Evolutionary conservation across 2,888 invertebrate species (phyloP), one percentile per base, ranked within the genome.

Genomic region (Quadroppia sp.): DNA sequence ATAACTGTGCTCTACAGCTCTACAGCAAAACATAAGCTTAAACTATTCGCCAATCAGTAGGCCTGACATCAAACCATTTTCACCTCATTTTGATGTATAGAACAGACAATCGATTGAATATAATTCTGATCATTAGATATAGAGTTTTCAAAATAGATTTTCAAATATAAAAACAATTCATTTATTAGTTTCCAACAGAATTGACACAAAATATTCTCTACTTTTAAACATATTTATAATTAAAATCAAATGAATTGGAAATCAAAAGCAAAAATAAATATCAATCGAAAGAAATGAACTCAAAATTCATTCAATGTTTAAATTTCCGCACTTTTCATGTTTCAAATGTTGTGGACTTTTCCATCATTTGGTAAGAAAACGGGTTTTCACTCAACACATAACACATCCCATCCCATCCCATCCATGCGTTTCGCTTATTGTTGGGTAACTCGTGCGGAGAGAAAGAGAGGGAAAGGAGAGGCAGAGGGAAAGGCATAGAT

Each of bases 401-500:
- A n/a, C n/a, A n/a, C n/a, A n/a, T n/a, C n/a, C n/a, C n/a, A n/a
- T n/a, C n/a, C n/a, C n/a, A n/a, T n/a, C n/a, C n/a, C n/a, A 64
- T 64, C 64, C 64, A 64, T 64, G 64, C 64, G 36, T 64, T 61
- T 64, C 64, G 36, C 64, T 64, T 64, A 64, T 64, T 64, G 64
- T 64, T 64, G 64, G 64, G 32, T 36, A 64, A 64, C 64, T 64
- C 64, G 64, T 64, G 64, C 64, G 36, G 32, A 64, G 64, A 64
- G 64, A 50, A 20, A n/a, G n/a, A 61, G 59, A 69, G 74, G 74
- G 75, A 71, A 75, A 50, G 50, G n/a, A 50, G n/a, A n/a, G 50
- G 20, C 50, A 71, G 76, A 72, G 50, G 50, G 50, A 20, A 50
- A n/a, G 20, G 50, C 50, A 50, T n/a, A n/a, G 77, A 76, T 71